Evolutionary conservation across 2,113 vertebrate genomes (phyloP).

Genomic region (Artemisiospiza belli): DNA sequence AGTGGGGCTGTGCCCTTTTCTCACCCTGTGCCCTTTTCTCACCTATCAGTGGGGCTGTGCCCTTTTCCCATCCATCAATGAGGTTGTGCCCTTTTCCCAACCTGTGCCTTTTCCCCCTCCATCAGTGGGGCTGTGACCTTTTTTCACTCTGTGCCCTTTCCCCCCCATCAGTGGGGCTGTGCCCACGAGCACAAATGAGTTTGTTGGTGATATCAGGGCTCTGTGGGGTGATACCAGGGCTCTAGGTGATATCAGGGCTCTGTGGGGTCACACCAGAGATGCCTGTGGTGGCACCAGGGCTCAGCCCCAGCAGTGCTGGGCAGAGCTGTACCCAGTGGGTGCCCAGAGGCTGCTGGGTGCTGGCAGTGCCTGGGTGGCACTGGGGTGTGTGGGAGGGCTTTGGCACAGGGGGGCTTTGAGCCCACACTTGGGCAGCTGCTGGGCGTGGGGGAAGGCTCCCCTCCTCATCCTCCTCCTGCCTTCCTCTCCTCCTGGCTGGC

Average conservation of each 20-base stretch:
- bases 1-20: too few relatives aligned
- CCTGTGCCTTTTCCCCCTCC: too few relatives aligned
- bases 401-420: not conserved
- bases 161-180: not conserved
- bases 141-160: too few relatives aligned
- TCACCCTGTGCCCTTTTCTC: too few relatives aligned
- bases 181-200: not conserved
- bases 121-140: too few relatives aligned
- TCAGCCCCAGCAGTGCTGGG: fast-evolving
- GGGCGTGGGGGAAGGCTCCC: not conserved
- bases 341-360: not conserved
- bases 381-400: fast-evolving
- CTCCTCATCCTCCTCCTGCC: not conserved
- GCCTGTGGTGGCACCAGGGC: not conserved
- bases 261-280: fast-evolving
- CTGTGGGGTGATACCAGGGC: too few relatives aligned
- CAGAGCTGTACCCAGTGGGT: not conserved
- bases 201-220: not conserved
- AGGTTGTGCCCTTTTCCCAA: too few relatives aligned
- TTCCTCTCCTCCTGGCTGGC: not conserved
- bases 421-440: not conserved
- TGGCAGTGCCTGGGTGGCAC: not conserved
- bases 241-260: not conserved
- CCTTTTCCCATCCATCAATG: too few relatives aligned
- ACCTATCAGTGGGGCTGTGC: too few relatives aligned